Base-by-base conservation (phyloP, 2,797 vertebrate species). In the Holocentrus rufus region DNA sequence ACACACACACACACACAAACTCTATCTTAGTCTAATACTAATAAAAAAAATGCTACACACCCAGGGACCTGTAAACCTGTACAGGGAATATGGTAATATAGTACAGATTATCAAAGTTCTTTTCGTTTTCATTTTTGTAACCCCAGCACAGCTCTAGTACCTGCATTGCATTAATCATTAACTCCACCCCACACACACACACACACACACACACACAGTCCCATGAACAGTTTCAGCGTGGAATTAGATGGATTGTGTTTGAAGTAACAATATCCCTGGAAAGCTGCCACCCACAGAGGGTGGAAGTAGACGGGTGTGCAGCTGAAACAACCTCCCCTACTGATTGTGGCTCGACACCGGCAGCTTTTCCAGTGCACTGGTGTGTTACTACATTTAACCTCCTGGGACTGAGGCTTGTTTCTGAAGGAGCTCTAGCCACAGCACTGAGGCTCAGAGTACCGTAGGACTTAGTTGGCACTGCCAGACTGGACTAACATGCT, bases 321-420 rank as follows among this genome's bases (percentile, higher is more conserved):
- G 72, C 77, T 74, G 59, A 69, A 80, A 69, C 69, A 39, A 36
- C 65, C 65, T 49, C 17, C 70, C 76, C 64, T 20, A 57, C 61
- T 6, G 66, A n/a, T 62, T 0, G 17, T 23, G 54, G 46, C 79
- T 71, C 22, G 2, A 73, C 64, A 14, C 47, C 64, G 76, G 81
- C 84, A 75, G 64, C 82, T 61, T 72, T 69, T 86, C 80, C 79
- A 55, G 85, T 0, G 6, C 65, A 36, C 55, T 69, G 73, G 73
- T 46, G 69, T 22, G 53, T 65, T 59, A 27, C 57, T 31, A 52
- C 31, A 5, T 70, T 70, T 34, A 73, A 23, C 72, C 78, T 73
- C 39, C 59, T 0, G 69, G 63, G 79, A 74, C 65, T 31, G 36
- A 53, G 65, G 72, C 79, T 73, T 25, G 77, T 61, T 31, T 82